Evolutionary conservation across 2,113 vertebrate species (phyloP).

Genomic region (Sphaerodactylus townsendi): DNA sequence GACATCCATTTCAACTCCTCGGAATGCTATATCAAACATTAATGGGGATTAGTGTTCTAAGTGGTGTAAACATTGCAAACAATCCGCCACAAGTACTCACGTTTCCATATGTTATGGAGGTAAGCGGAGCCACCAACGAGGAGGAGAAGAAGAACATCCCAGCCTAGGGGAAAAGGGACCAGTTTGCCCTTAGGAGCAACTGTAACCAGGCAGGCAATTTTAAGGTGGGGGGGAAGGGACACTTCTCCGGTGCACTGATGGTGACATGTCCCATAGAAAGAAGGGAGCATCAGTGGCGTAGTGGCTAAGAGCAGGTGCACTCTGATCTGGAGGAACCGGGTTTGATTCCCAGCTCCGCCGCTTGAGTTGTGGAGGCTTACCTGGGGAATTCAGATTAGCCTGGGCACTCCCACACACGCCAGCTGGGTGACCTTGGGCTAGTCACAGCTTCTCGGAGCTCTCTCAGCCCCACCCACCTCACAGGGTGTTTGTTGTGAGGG

Average conservation of each 20-base stretch:
- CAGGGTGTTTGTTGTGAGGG: no score
- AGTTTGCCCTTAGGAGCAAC: slow-evolving; percentile 60
- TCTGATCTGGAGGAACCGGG: no score
- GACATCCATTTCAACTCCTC: slow-evolving; percentile 74
- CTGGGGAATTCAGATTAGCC: no score
- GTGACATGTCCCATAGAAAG: not conserved
- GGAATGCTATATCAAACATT: slow-evolving; percentile 81
- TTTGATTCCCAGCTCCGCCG: no score
- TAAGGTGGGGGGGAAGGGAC: not conserved
- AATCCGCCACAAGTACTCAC: slow-evolving; percentile 72
- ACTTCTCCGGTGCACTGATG: not conserved
- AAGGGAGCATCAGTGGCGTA: no score
- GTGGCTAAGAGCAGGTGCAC: no score
- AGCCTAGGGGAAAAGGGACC: slow-evolving; percentile 9
- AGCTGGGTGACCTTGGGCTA: no score
- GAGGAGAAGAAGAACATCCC: slow-evolving; percentile 29
- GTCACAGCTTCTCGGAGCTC: no score
- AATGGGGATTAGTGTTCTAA: slow-evolving; percentile 81
- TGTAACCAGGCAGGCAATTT: not conserved
- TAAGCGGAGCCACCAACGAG: slow-evolving; percentile 71
- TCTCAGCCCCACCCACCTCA: no score
- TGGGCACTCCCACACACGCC: no score
- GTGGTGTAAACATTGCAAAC: slow-evolving; percentile 78
- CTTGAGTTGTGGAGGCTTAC: no score
- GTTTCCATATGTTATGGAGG: slow-evolving; percentile 75